Evolutionary conservation across 1,140 invertebrate species (phyloP), one percentile per base, ranked within the genome.

Genomic region (Asbolus verrucosus): DNA sequence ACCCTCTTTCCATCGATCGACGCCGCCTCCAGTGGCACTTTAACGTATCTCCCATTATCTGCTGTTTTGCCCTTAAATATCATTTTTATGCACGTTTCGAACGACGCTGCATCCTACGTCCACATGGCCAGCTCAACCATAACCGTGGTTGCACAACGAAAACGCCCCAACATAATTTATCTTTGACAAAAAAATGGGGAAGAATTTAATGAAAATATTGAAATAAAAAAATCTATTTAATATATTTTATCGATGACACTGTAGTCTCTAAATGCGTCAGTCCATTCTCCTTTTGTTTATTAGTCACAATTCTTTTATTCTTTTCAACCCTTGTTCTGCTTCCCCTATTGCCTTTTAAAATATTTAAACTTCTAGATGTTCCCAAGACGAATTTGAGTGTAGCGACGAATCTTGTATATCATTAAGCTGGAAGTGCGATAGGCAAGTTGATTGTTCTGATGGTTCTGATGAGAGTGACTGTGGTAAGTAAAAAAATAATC

Each of bases 371-470:
- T 75, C 18, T 74, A 87, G 86, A 75, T 91, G 90, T 77, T 83
- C 83, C 6, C 82, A 86, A 11, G 84, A 88, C 38, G 86, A 84
- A 78, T 87, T 82, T 76, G 83, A 77, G 67, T 91, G 84, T 75
- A 81, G 69, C 71, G 86, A 79, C 76, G 89, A 89, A 6, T 84
- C 82, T 39, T 92, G 91, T 76, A 90, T 92, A 61, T 85, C 86
- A 0, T 76, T 84, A 18, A 81, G 84, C 76, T 89, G 87, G 81
- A 82, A 83, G 72, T 89, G 87, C 70, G 87, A 90, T 73, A 82
- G 82, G 6, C 83, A 87, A 65, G 78, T 82, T 3, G 88, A 90
- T 77, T 90, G 89, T 73, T 79, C 78, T 1, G 88, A 90, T 74
- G 85, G 84, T 38, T 84, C 85, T 0, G 88, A 90, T 76, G 88